phyloP scores from a whole-genome alignment of 2,113 vertebrate genomes.

The Scomber japonicus region DNA sequence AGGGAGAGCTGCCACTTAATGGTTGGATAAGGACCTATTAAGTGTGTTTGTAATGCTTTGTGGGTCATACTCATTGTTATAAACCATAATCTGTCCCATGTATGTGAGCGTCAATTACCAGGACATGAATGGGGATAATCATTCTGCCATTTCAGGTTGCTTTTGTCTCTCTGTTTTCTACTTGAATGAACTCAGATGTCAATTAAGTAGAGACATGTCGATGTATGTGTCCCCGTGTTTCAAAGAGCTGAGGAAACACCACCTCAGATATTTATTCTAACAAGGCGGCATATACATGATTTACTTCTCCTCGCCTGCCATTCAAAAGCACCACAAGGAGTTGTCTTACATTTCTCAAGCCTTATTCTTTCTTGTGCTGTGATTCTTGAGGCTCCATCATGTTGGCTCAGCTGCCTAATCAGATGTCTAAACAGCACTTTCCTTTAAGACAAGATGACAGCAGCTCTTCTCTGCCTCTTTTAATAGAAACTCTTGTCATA shows the following conservation, averaged over 20 bases:
- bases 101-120: slow-evolving; percentile 58
- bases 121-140: slow-evolving; percentile 49
- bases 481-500: slow-evolving; percentile 19
- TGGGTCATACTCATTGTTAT: slow-evolving; percentile 56
- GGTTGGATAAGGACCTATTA: slow-evolving; percentile 57
- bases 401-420: slow-evolving; percentile 38
- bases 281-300: slow-evolving; percentile 30
- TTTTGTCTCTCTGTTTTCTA: slow-evolving; percentile 27
- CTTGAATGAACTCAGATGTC: slow-evolving; percentile 38
- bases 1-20: slow-evolving; percentile 54
- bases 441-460: slow-evolving; percentile 30
- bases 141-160: slow-evolving; percentile 40
- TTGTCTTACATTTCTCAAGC: slow-evolving; percentile 1
- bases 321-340: slow-evolving; percentile 38
- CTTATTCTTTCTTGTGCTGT: slow-evolving; percentile 21
- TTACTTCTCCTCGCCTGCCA: slow-evolving; percentile 34
- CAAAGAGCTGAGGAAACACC: slow-evolving; percentile 33
- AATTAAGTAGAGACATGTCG: slow-evolving; percentile 33
- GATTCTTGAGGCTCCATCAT: slow-evolving; percentile 8
- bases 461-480: not conserved
- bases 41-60: slow-evolving; percentile 63
- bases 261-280: slow-evolving; percentile 40
- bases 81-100: slow-evolving; percentile 58
- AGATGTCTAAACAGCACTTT: slow-evolving; percentile 6
- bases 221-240: slow-evolving; percentile 27